phyloP scores from a whole-genome alignment of 2,113 vertebrate genomes.

The Mormoops blainvillei region DNA sequence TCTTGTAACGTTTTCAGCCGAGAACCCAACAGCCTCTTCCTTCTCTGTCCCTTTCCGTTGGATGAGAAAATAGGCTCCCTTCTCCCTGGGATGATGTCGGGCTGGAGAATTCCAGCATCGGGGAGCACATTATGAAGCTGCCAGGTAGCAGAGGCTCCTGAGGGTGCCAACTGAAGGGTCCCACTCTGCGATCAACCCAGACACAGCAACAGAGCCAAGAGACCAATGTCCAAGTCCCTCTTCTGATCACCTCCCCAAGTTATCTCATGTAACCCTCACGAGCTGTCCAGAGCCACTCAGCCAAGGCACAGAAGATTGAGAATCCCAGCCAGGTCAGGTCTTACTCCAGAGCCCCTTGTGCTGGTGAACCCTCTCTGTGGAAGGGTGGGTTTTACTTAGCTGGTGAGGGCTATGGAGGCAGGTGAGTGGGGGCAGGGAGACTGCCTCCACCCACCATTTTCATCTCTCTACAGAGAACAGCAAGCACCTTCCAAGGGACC shows the following conservation, averaged over 20 bases:
- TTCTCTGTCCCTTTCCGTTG: not conserved
- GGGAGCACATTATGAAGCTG: not conserved
- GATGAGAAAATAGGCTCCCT: conserved; percentile 6
- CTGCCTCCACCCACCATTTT: not conserved
- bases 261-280: not conserved
- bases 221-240: not conserved
- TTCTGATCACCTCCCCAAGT: not conserved
- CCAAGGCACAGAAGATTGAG: not conserved
- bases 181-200: not conserved
- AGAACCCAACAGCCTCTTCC: not conserved
- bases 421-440: not conserved
- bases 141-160: not conserved
- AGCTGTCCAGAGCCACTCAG: not conserved
- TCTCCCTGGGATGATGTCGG: not conserved
- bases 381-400: not conserved
- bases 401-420: not conserved
- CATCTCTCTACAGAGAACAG: not conserved
- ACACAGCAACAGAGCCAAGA: not conserved
- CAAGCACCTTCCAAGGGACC: not conserved
- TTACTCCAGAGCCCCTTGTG: not conserved
- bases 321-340: not conserved
- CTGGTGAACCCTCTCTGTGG: not conserved
- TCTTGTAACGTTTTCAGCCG: not conserved
- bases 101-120: conserved; percentile 4
- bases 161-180: not conserved